Base-by-base conservation (phyloP, 2,888 invertebrate species). In the Hydropsyche betteni region DNA sequence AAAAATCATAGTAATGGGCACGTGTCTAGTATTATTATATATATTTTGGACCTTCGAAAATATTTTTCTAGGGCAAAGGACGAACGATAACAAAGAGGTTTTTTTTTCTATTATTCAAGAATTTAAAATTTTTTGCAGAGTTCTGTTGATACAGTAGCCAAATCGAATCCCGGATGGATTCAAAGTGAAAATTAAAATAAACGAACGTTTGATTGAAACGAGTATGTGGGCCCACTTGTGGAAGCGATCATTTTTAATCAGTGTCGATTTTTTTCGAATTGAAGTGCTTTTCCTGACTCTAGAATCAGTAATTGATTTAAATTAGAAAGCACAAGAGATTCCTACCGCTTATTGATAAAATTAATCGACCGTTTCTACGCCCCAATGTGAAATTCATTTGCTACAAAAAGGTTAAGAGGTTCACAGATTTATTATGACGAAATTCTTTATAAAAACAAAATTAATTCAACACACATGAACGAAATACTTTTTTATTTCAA, bases 11-110 rank as follows among this genome's bases (percentile, higher is more conserved):
- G 36, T 55, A 72, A 72, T 58, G 58, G 55, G 33, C 72, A 72
- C 72, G 72, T 58, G 72, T 72, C 72, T 72, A 72, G 55, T 44
- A 38, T 72, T 44, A 44, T 44, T 44, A 44, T 44, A 44, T 10
- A 44, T 44, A 44, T 44, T 44, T 38, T 44, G 24, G 58, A 55
- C 55, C 72, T 50, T 38, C 36, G 33, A 58, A 58, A 72, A 72
- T 72, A 72, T 72, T 72, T 38, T 72, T 72, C 55, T 72, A 72
- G 72, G 72, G 38, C 55, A 55, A 58, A 24, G 8, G 53, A 38
- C 2, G 3, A 44, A 6, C 14, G 16, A 8, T 64, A 52, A 53
- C 70, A 52, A 70, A 51, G 53, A 70, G 70, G 53, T 34, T 70
- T 69, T 70, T 34, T 50, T 44, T 51, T 44, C 6, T 44, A 24